Evolutionary conservation across 2,113 vertebrate genomes (phyloP), one percentile per base, ranked within the genome.

Genomic region (Syngnathoides biaculeatus): DNA sequence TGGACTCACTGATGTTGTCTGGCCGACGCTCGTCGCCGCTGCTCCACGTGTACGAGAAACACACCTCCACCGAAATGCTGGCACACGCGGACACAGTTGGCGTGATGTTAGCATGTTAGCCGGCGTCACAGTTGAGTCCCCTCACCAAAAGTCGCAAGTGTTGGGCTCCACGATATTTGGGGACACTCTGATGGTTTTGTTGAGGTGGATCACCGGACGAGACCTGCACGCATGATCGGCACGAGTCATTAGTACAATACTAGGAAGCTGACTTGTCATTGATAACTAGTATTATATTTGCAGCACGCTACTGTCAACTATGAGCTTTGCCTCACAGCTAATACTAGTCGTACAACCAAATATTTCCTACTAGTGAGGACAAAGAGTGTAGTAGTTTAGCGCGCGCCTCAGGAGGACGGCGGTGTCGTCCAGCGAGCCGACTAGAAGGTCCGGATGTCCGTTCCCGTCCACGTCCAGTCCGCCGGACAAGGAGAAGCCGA

Each of bases 401-500:
- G 30, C 10, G 73, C 77, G 95, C 96, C 95, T 92, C 72, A 98
- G 91, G 74, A 98, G 89, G 58, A 91, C 90, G 0, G 96, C 82
- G 0, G 47, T 75, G 77, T 96, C 91, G 0, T 93, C 91, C 83
- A 98, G 79, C 58, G 94, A 95, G 30, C 96, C 96, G 2, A 98
- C 93, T 26, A 97, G 83, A 22, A 98, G 86, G 43, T 98, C 96
- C 0, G 96, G 96, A 75, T 96, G 95, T 26, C 81, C 85, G 57
- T 98, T 97, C 0, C 84, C 75, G 0, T 97, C 96, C 50, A 95
- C 91, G 0, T 98, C 96, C 78, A 93, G 53, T 0, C 90, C 92
- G 5, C 94, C 93, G 1, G 92, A 93, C 79, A 98, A 87, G 0
- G 96, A 96, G 77, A 94, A 98, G 2, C 96, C 96, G 0, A 98